Percentiles rank a stretch among this genome's conserved stretches.
Conservation (phyloP, 2,797 vertebrate species). For the Anguilla marmorata region DNA sequence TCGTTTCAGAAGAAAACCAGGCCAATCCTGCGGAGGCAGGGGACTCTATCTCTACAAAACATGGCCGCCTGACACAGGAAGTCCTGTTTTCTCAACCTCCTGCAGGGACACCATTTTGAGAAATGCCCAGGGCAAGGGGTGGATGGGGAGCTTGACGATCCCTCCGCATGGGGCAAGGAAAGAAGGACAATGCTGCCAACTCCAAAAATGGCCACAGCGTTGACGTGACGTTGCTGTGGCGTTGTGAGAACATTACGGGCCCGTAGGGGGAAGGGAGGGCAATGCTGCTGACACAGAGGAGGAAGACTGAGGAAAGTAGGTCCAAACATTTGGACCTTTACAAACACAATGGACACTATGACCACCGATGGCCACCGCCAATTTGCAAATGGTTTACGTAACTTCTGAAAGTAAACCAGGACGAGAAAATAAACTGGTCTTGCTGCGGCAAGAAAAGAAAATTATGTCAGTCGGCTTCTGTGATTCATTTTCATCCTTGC, state of each 20-base stretch:
- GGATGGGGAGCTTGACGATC: not conserved
- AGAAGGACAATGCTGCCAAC: not conserved
- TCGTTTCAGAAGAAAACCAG: not conserved
- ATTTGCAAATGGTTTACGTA: not conserved
- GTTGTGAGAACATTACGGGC: not conserved
- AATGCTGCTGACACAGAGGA: not conserved
- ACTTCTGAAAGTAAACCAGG: slow-evolving; percentile 26
- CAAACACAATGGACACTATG: not conserved
- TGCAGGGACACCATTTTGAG: not conserved
- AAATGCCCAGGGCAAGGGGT: not conserved
- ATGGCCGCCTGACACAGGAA: not conserved
- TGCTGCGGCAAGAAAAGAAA: not conserved
- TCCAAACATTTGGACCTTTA: not conserved
- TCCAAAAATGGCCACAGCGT: not conserved
- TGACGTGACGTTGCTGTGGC: not conserved
- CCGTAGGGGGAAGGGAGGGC: not conserved
- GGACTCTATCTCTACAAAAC: not conserved
- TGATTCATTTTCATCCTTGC: slow-evolving; percentile 27
- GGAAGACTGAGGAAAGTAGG: not conserved
- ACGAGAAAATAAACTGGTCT: not conserved
- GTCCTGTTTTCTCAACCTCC: not conserved
- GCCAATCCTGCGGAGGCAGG: not conserved
- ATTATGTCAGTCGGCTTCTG: slow-evolving; percentile 42
- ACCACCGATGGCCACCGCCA: not conserved
- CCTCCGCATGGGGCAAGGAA: not conserved